Percentiles rank a stretch among this genome's conserved stretches.
Evolutionary conservation across 2,888 invertebrate genomes (phyloP).

Genomic region (Crocallis elinguaria): DNA sequence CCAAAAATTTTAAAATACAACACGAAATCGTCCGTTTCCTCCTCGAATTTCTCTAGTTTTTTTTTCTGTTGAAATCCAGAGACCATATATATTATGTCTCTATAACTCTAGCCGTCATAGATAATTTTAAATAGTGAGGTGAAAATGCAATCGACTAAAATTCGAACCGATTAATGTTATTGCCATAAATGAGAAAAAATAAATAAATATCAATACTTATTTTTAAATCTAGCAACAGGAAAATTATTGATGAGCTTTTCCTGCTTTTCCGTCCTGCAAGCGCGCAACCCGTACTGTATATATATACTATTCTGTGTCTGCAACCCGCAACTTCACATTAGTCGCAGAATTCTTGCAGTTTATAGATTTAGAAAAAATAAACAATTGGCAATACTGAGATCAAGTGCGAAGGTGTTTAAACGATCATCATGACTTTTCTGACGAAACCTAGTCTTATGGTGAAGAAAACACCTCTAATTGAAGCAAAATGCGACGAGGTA

Average conservation of each 20-base stretch:
- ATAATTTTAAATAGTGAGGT: neutral
- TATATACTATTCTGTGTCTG: too few relatives aligned
- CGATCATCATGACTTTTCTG: constrained; percentile 89
- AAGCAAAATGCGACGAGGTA: constrained; percentile 57
- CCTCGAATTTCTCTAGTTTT: constrained; percentile 60
- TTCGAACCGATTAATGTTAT: constrained; percentile 16
- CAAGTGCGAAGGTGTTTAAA: constrained; percentile 20
- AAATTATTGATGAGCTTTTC: constrained; percentile 47
- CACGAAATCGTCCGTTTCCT: constrained; percentile 66
- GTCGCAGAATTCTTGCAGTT: constrained; percentile 27
- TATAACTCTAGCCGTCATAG: neutral
- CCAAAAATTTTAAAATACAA: constrained; percentile 70
- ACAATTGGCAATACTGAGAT: neutral
- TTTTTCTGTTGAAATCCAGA: constrained; percentile 45
- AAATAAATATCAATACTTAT: constrained; percentile 8
- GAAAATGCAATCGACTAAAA: constrained; percentile 15
- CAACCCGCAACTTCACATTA: too few relatives aligned
- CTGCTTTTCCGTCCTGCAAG: constrained; percentile 2
- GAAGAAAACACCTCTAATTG: constrained; percentile 89
- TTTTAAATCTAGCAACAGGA: constrained; percentile 39
- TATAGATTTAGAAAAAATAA: constrained; percentile 16
- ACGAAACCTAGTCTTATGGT: constrained; percentile 88
- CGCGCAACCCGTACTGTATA: too few relatives aligned
- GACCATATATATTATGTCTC: constrained; percentile 39
- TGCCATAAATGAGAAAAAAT: constrained; percentile 28